Conservation (phyloP, 2,797 vertebrate genomes). For the Scarus forsteni region DNA sequence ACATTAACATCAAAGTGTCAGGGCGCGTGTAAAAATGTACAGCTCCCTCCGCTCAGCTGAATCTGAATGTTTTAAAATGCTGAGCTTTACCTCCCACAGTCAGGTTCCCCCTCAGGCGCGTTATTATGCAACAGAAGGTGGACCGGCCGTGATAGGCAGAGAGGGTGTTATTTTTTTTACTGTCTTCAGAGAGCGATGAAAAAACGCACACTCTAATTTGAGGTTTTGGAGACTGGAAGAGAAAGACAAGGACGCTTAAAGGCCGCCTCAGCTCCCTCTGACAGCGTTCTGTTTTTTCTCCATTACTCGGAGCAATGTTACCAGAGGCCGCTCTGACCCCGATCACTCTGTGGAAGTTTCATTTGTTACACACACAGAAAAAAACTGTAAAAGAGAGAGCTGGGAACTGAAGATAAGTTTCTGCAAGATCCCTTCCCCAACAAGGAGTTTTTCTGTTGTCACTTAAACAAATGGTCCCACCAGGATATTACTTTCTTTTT, state of each 20-base stretch:
- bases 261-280: constrained; percentile 53
- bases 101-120: constrained; percentile 59
- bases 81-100: constrained; percentile 65
- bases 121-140: constrained; percentile 65
- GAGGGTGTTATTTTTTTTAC: constrained; percentile 16
- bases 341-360: constrained; percentile 18
- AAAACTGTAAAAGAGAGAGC: constrained; percentile 11
- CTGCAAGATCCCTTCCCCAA: background rate
- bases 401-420: constrained; percentile 23
- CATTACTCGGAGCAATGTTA: constrained; percentile 39
- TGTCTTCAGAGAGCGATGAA: constrained; percentile 5
- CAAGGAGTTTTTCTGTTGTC: background rate
- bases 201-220: constrained; percentile 60
- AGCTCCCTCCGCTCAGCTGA: constrained; percentile 33
- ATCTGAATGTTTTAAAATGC: constrained; percentile 44
- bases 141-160: constrained; percentile 38
- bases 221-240: constrained; percentile 47
- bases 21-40: constrained; percentile 15
- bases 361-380: constrained; percentile 3
- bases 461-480: background rate
- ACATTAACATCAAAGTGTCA: constrained; percentile 69
- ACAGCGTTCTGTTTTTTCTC: constrained; percentile 49
- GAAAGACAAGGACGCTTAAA: constrained; percentile 58
- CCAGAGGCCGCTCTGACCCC: constrained; percentile 47
- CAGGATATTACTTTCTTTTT: background rate